Percentiles rank a stretch among this genome's conserved stretches.
Conservation (phyloP, 2,888 invertebrate genomes). For the Coelinius sp. region DNA sequence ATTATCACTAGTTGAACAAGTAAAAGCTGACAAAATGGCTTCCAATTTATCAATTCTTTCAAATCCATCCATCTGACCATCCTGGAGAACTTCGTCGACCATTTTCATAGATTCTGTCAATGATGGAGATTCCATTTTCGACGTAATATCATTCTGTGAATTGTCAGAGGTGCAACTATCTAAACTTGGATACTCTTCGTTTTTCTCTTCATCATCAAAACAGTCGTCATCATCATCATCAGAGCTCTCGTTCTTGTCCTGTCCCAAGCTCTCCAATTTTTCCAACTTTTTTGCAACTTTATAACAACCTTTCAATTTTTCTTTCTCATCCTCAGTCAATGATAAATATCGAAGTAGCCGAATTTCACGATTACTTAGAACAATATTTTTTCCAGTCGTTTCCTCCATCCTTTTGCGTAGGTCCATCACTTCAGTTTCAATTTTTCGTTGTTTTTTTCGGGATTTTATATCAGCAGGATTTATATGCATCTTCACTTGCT, state of each 20-base stretch:
- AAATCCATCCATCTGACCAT: slow-evolving; percentile 86
- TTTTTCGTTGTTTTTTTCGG: slow-evolving; percentile 90
- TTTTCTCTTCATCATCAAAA: slow-evolving; percentile 79
- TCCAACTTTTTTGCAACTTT: slow-evolving; percentile 94
- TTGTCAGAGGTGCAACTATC: slow-evolving; percentile 86
- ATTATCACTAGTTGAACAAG: slow-evolving; percentile 77
- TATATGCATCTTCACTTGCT: slow-evolving; percentile 86
- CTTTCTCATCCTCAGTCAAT: slow-evolving; percentile 92
- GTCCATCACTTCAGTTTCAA: slow-evolving; percentile 92
- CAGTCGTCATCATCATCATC: slow-evolving; percentile 84
- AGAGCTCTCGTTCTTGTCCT: slow-evolving; percentile 80
- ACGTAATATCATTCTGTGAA: slow-evolving; percentile 74
- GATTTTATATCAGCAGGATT: slow-evolving; percentile 88
- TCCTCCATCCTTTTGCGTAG: slow-evolving; percentile 85
- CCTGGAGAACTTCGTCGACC: slow-evolving; percentile 87
- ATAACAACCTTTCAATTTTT: slow-evolving; percentile 87
- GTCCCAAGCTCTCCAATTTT: slow-evolving; percentile 86
- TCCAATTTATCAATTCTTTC: slow-evolving; percentile 90
- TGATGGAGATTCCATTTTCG: slow-evolving; percentile 85
- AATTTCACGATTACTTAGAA: slow-evolving; percentile 92
- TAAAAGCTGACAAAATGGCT: slow-evolving; percentile 86
- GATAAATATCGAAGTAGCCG: slow-evolving; percentile 89
- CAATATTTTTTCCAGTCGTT: slow-evolving; percentile 85
- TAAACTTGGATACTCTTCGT: slow-evolving; percentile 81
- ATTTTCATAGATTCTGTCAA: slow-evolving; percentile 92